These are phyloP conservation scores for Rhombomys opimus DNA, from an alignment of 2,113 vertebrate genomes.

Conservation along the genomic window DNA sequence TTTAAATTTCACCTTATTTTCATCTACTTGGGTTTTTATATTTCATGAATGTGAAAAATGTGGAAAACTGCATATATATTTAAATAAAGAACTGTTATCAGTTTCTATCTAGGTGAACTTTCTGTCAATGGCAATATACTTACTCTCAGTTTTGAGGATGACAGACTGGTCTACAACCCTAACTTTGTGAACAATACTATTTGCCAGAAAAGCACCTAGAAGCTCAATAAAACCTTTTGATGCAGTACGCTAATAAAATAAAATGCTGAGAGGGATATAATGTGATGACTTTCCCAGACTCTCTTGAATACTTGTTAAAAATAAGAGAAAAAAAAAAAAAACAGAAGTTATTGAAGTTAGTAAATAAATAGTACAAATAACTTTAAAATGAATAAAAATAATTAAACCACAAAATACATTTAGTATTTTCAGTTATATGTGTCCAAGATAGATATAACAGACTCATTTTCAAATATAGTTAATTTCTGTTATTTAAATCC, in stretches of 20 bases:
- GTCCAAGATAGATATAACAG: constrained; percentile 4
- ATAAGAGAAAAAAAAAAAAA: background rate
- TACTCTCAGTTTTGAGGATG: constrained; percentile 44
- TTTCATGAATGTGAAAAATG: background rate
- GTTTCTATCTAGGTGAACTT: constrained; percentile 11
- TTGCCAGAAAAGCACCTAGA: constrained; percentile 34
- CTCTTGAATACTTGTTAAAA: constrained; percentile 41
- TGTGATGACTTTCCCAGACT: background rate
- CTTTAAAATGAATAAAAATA: constrained; percentile 26
- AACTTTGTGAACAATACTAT: constrained; percentile 13
- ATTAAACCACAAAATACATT: constrained; percentile 22
- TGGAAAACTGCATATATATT: background rate
- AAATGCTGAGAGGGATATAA: constrained; percentile 15
- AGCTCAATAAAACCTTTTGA: constrained; percentile 20
- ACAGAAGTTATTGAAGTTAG: background rate
- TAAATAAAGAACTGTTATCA: background rate
- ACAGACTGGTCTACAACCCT: background rate
- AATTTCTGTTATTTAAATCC: constrained; percentile 39
- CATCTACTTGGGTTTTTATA: constrained; percentile 37
- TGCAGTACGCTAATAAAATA: background rate
- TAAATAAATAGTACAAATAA: background rate
- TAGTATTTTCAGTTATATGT: background rate
- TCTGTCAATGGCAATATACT: constrained; percentile 57
- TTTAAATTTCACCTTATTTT: constrained; percentile 38
- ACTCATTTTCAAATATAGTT: constrained; percentile 47